Base-by-base conservation (phyloP, 2,888 invertebrate species). In the Drosophila macrospina region DNA sequence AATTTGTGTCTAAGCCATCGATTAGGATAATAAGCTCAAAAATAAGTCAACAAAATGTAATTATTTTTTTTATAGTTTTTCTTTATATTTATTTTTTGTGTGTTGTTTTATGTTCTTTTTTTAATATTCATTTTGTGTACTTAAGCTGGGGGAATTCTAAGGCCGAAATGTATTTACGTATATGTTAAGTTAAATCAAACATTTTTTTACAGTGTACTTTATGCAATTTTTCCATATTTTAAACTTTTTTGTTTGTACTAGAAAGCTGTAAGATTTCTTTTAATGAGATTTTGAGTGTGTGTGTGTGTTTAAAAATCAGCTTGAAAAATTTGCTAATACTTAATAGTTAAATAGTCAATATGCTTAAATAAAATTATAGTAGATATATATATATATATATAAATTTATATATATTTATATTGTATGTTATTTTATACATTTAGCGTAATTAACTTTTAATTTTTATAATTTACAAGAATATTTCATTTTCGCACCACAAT, bases 271-370 rank as follows among this genome's bases (percentile, higher is more conserved):
- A 69, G 48, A 62, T 20, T 32, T 36, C 16, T 44, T 51, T 34
- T 34, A 26, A 36, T 34, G 5, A 24, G 6, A 10, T 56, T 59
- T 16, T 26, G 60, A 6, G 26, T 28, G 28, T 28, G 28, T 28
- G 28, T 52, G 39, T 61, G 13, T 59, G 60, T 63, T 54, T 73
- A 68, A 84, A 80, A 80, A 86, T 80, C 76, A 78, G 69, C 65
- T 86, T 78, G 81, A 80, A 83, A 85, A 88, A 88, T 85, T 85
- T 76, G 88, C 85, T 85, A 85, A 83, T 69, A 55, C 85, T 85
- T 85, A 88, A 39, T 26, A 50, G 26, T 47, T 74, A 78, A 65
- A 72, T 86, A 85, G 76, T 86, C 75, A 81, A 78, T 86, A 87
- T 50, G 74, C 86, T 84, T 85, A 87, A 75, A 67, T 84, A 64